Percentiles rank a stretch among this genome's conserved stretches.
Conservation (phyloP, 2,797 vertebrate species). For the Yasuhikotakia modesta region DNA sequence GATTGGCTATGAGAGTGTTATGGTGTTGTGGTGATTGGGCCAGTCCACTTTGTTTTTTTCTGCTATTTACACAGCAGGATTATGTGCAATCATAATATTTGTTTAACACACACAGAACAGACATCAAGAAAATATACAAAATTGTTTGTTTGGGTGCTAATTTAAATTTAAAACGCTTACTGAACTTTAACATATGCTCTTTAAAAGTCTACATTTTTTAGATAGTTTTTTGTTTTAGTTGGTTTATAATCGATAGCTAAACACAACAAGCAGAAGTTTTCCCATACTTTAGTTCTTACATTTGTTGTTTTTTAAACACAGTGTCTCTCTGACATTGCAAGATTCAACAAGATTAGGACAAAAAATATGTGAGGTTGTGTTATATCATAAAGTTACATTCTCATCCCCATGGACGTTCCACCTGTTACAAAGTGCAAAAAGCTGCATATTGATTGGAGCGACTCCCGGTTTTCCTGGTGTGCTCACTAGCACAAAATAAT, state of each 20-base stretch:
- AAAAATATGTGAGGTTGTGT: constrained; percentile 25
- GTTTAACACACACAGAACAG: too few species aligned
- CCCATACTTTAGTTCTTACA: not conserved
- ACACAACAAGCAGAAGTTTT: not conserved
- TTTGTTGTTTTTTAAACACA: not conserved
- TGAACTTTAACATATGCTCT: not conserved
- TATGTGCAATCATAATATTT: too few species aligned
- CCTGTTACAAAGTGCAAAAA: constrained; percentile 51
- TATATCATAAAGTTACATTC: constrained; percentile 37
- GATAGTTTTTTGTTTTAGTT: not conserved
- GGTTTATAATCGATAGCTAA: not conserved
- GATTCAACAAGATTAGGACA: constrained; percentile 18
- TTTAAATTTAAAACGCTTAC: too few species aligned
- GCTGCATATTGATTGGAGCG: constrained; percentile 45
- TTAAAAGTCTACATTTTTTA: not conserved
- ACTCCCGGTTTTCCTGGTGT: constrained; percentile 42
- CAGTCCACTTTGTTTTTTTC: too few species aligned
- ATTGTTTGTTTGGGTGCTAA: too few species aligned
- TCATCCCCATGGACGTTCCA: constrained; percentile 37
- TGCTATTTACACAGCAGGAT: too few species aligned
- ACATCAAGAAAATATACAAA: too few species aligned
- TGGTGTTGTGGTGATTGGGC: too few species aligned
- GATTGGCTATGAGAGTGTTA: too few species aligned
- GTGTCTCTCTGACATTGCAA: not conserved
- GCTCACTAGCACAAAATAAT: constrained; percentile 56